Evolutionary conservation across 64 coral and sea anemone genomes (phyloP), one percentile per base, ranked within the genome.

Genomic region (Dendronephthya gigantea): DNA sequence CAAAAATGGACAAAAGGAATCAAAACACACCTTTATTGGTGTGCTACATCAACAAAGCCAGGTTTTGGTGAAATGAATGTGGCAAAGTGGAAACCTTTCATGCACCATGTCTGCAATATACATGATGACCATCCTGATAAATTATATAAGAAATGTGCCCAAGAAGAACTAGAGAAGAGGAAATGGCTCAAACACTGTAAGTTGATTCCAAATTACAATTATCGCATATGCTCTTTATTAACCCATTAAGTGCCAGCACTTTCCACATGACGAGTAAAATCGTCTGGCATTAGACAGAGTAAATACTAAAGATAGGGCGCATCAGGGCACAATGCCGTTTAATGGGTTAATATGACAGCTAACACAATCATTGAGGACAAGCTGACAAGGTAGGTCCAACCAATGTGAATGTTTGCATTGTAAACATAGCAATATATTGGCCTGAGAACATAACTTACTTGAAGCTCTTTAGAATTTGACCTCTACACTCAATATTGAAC

Each of bases 1-100:
- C 13, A 29, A 33, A 29, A 79, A 19, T 79, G 72, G 72, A 33
- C 72, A 1, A 79, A 79, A 19, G 19, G 19, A 14, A 31, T 79
- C 7, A 79, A 39, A 35, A 79, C 19, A 5, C 72, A 79, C 32
- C 36, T 79, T 15, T 79, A 79, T 35, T 79, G 72, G 72, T 37
- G 72, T 35, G 72, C 72, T 28, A 79, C n/a, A 31, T 79, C 72
- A 8, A 79, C 72, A 29, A 79, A 79, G 30, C 19, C 72, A 28
- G 72, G 72, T 35, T 79, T 79, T 15, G 31, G 8, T 28, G 15
- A 19, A 1, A 29, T 79, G 25, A 79, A 35, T 33, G 72, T 28
- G 72, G 72, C 72, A 79, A 79, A 79, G 32, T 79, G 72, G 72
- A 28, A 28, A 39, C 36, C 72, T 12, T 79, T 79, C 36, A 79